phyloP scores from a whole-genome alignment of 2,888 invertebrate genomes.

The Endomychus coccineus region DNA sequence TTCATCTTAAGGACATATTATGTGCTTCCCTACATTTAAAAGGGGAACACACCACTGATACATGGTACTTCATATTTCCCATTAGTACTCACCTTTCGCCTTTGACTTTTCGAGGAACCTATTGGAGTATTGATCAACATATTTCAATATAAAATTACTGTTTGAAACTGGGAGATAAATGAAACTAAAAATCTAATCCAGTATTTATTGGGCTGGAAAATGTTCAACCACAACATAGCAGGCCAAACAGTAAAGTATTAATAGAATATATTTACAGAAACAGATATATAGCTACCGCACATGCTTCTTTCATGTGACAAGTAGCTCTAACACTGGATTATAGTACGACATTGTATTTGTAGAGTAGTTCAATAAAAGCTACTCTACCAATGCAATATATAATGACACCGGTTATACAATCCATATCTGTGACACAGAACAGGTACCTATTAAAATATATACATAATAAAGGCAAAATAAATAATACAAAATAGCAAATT shows the following conservation, averaged over 20 bases:
- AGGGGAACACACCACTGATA: no score
- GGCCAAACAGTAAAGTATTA: conserved; percentile 41
- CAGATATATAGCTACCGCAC: conserved; percentile 39
- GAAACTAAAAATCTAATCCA: no score
- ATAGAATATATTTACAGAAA: conserved; percentile 41
- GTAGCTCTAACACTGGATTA: conserved; percentile 40
- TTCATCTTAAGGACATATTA: no score
- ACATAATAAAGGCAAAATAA: conserved; percentile 22
- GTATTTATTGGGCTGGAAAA: conserved; percentile 43
- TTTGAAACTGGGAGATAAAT: no score
- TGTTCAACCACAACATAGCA: conserved; percentile 44
- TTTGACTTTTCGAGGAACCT: no score
- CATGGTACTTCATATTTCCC: no score
- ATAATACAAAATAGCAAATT: neutral
- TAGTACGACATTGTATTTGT: conserved; percentile 20
- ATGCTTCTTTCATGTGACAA: conserved; percentile 34
- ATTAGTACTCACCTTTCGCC: no score
- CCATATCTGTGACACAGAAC: conserved; percentile 40
- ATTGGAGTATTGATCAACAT: no score
- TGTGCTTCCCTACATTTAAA: no score
- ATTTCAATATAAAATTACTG: no score
- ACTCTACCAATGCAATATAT: conserved; percentile 22
- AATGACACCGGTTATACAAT: conserved; percentile 38
- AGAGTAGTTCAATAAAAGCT: conserved; percentile 9
- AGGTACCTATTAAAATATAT: conserved; percentile 44